Base-by-base conservation (phyloP, 1,140 invertebrate species). In the Teleopsis dalmanni region DNA sequence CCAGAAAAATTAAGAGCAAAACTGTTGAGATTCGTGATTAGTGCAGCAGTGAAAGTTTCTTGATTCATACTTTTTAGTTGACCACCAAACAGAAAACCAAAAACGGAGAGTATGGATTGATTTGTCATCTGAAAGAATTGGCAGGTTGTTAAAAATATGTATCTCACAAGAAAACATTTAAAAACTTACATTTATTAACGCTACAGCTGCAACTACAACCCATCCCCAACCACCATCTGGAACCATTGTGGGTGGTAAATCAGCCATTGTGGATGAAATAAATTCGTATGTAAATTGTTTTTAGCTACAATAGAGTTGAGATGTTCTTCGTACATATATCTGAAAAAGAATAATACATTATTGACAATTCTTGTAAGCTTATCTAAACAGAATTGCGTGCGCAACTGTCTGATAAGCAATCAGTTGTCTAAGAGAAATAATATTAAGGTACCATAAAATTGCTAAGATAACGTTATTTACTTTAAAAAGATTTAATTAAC, bases 201-300 rank as follows among this genome's bases (percentile, higher is more conserved):
- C 80, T 26, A 75, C 73, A 29, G 78, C 81, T 29, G 78, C 54
- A 16, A 83, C 73, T 8, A 83, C 73, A 62, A 81, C 72, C 82
- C 82, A 84, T 3, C 81, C 81, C 76, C 78, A 83, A 21, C 81
- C 81, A 27, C 81, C 81, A 71, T 83, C 78, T 8, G 81, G 81
- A 11, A 68, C 59, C 25, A 52, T 53, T n/a, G 9, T 50, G 2
- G 23, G 3, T 11, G 33, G 9, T 6, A 36, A 14, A 29, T 16
- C 14, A 29, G 41, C 26, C n/a, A n/a, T n/a, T n/a, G n/a, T n/a
- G n/a, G n/a, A n/a, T n/a, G n/a, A n/a, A n/a, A n/a, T n/a, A n/a
- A n/a, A n/a, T n/a, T n/a, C n/a, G n/a, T n/a, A n/a, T n/a, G n/a
- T n/a, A n/a, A n/a, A n/a, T n/a, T n/a, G n/a, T n/a, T n/a, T n/a